Evolutionary conservation across 2,888 invertebrate species (phyloP).

Genomic region (Bedellia somnulentella): DNA sequence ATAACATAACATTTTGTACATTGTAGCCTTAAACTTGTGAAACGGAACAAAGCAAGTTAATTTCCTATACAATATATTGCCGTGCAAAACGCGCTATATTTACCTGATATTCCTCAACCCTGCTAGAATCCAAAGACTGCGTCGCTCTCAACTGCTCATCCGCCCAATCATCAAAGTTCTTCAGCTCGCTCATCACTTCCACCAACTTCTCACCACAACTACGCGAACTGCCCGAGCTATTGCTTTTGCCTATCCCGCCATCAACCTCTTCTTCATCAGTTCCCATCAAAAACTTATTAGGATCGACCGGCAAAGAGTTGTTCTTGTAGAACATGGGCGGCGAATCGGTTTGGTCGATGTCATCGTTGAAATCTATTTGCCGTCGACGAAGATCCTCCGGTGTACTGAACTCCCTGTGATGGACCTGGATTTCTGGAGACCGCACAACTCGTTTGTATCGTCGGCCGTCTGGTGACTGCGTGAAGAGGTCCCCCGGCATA

Average conservation of each 20-base stretch:
- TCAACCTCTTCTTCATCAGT: constrained; percentile 25
- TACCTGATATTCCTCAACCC: constrained; percentile 44
- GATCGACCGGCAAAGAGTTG: constrained; percentile 33
- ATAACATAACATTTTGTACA: too few relatives aligned
- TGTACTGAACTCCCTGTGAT: constrained; percentile 10
- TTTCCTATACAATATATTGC: too few relatives aligned
- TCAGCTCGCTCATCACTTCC: constrained; percentile 46
- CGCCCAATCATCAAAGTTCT: constrained; percentile 43
- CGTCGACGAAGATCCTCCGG: constrained; percentile 28
- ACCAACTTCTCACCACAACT: constrained; percentile 31
- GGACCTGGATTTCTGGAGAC: too few relatives aligned
- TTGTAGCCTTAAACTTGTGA: too few relatives aligned
- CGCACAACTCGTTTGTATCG: too few relatives aligned
- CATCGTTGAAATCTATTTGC: constrained; percentile 37
- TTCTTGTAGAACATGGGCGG: constrained; percentile 37
- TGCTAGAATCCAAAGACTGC: constrained; percentile 24
- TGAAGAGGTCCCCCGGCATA: constrained; percentile 40
- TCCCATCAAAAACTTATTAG: constrained; percentile 25
- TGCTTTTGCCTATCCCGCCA: constrained; percentile 25
- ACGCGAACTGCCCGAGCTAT: constrained; percentile 17
- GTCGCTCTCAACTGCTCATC: constrained; percentile 35
- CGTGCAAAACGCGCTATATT: too few relatives aligned
- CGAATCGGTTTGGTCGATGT: constrained; percentile 20
- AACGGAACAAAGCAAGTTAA: too few relatives aligned
- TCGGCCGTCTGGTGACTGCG: too few relatives aligned